Base-by-base conservation (phyloP, 2,888 invertebrate species). In the Latrodectus elegans region DNA sequence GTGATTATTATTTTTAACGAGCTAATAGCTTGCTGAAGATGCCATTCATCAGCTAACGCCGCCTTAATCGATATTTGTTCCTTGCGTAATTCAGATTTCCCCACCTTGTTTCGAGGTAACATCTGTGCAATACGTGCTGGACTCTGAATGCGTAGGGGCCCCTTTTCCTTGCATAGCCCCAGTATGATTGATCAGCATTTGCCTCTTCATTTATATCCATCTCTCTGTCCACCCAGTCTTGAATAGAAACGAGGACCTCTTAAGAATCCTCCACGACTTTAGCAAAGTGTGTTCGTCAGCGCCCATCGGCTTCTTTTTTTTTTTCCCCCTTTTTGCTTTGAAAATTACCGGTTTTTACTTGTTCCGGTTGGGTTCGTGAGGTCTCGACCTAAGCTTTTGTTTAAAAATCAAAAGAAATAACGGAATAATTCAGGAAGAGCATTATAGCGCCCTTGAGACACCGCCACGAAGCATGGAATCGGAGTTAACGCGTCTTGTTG, bases 161-260 rank as follows among this genome's bases (percentile, higher is more conserved):
- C 72, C 52, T n/a, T n/a, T 65, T 67, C 55, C 52, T 65, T 49
- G 53, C 64, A 70, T 73, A 53, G 73, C 74, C 60, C 73, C 73
- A 17, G 22, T 68, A 87, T 87, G 86, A 87, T 87, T 87, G 86
- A 87, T 87, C 77, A 82, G 81, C 75, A 67, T 73, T 72, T 9
- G 81, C 86, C 86, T 87, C 86, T 87, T 82, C 86, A 87, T 87
- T 87, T 87, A 76, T 76, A 71, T 81, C 80, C 75, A 75, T 67
- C 82, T 60, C 14, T 17, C 76, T 87, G 86, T 87, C 86, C 86
- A 87, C 86, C 86, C 86, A 67, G 67, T 49, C 55, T 53, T 55
- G 67, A 71, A 64, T 26, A 55, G 26, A 26, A 26, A 38, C 26
- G 79, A 65, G 77, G 81, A 73, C 67, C 80, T 72, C 68, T 17